Evolutionary conservation across 2,113 vertebrate species (phyloP).

Genomic region (Phylloscopus whistleri): DNA sequence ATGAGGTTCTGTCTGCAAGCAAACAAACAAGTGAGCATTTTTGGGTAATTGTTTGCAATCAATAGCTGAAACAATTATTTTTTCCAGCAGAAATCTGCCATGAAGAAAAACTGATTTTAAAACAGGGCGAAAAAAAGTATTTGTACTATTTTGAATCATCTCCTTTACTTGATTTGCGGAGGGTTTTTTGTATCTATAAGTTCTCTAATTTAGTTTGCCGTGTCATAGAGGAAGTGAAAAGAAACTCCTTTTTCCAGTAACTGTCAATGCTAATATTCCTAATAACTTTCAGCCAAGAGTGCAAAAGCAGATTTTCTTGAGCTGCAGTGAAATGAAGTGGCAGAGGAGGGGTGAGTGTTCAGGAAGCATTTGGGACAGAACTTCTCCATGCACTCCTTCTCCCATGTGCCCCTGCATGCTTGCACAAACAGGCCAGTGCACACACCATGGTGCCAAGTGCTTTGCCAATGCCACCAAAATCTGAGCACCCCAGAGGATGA

Average conservation of each 20-base stretch:
- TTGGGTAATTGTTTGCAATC: not conserved
- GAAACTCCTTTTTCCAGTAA: not conserved
- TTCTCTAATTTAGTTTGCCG: not conserved
- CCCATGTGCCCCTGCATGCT: accelerated
- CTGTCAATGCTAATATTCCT: not conserved
- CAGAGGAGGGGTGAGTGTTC: not conserved
- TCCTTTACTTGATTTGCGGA: not conserved
- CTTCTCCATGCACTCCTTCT: accelerated
- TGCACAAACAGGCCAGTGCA: accelerated
- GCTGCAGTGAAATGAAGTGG: not conserved
- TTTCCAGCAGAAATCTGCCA: not conserved
- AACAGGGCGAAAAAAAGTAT: not conserved
- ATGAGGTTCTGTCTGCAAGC: not conserved
- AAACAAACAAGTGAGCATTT: not conserved
- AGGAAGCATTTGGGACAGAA: not conserved
- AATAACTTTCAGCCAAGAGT: not conserved
- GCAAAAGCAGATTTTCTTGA: not conserved
- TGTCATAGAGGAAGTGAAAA: not conserved
- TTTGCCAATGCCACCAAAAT: not conserved
- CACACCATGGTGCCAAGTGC: accelerated
- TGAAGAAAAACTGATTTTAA: not conserved
- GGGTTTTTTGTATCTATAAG: not conserved
- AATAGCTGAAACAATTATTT: not conserved
- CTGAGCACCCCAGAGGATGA: not conserved
- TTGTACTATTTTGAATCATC: not conserved